Conservation (phyloP, 2,888 invertebrate genomes). For the Apotomis capreana region DNA sequence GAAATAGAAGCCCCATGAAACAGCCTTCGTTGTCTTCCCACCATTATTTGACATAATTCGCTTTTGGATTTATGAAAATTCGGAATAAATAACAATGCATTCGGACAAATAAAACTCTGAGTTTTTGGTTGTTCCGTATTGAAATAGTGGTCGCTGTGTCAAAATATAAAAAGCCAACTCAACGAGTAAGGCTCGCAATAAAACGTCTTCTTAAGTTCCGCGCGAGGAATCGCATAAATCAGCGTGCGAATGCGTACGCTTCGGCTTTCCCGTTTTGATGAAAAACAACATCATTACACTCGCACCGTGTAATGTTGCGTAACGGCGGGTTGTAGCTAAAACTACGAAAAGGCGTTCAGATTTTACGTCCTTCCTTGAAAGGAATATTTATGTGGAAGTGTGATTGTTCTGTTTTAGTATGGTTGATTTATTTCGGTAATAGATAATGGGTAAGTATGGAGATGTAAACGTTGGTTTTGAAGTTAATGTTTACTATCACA, state of each 20-base stretch:
- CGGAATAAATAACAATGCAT: no score
- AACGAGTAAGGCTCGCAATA: slow-evolving; percentile 1
- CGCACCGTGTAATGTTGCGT: slow-evolving; percentile 52
- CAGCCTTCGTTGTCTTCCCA: no score
- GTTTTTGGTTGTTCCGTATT: no score
- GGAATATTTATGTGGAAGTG: slow-evolving; percentile 16
- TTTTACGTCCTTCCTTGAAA: slow-evolving; percentile 22
- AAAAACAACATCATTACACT: slow-evolving; percentile 65
- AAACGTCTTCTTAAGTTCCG: slow-evolving; percentile 47
- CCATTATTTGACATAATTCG: no score
- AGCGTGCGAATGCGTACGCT: slow-evolving; percentile 54
- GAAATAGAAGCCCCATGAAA: no score
- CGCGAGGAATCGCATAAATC: slow-evolving; percentile 65
- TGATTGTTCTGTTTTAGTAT: slow-evolving; percentile 8
- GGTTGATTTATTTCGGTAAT: background rate
- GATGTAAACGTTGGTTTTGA: no score
- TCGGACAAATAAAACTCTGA: no score
- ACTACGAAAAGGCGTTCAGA: slow-evolving; percentile 35
- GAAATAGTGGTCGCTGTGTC: no score
- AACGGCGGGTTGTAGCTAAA: slow-evolving; percentile 41
- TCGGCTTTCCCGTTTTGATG: slow-evolving; percentile 55
- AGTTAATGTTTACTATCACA: no score
- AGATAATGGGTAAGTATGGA: no score
- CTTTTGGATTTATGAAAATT: no score
- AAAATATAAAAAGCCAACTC: no score